Evolutionary conservation across 2,113 vertebrate genomes (phyloP).

Genomic region (Eublepharis macularius): DNA sequence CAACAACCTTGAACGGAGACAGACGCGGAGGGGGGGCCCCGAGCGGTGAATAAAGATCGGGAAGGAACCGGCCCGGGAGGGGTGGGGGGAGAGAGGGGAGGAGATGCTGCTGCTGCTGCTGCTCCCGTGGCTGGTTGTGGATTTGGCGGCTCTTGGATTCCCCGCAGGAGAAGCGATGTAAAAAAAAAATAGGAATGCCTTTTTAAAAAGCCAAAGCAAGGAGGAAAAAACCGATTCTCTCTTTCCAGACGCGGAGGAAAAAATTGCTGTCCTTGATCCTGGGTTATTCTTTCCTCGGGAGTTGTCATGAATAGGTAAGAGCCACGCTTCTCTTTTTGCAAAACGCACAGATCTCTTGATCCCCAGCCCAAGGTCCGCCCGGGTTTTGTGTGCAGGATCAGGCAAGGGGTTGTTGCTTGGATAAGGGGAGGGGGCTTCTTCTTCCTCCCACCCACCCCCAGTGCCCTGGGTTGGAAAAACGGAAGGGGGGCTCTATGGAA

Average conservation of each 20-base stretch:
- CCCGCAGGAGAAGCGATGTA: conserved; percentile 16
- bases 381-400: not conserved
- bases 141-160: conserved; percentile 14
- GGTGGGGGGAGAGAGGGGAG: no score
- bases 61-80: not conserved
- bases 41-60: conserved; percentile 25
- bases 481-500: not conserved
- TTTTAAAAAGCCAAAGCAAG: not conserved
- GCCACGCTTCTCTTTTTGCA: not conserved
- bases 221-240: conserved; percentile 5
- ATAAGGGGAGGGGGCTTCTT: not conserved
- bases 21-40: not conserved
- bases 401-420: not conserved
- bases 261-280: not conserved
- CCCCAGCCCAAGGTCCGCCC: not conserved
- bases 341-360: not conserved
- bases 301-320: conserved; percentile 40
- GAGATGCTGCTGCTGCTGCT: not conserved
- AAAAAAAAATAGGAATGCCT: not conserved
- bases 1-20: conserved; percentile 37
- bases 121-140: not conserved
- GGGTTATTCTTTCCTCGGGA: conserved; percentile 13
- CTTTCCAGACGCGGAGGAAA: conserved; percentile 1
- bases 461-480: not conserved
- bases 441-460: not conserved